A percentile compares a stretch with the other conserved stretches of the same genome.
Evolutionary conservation across 2,888 invertebrate species (phyloP).

Genomic region (Drosophila ezoana): DNA sequence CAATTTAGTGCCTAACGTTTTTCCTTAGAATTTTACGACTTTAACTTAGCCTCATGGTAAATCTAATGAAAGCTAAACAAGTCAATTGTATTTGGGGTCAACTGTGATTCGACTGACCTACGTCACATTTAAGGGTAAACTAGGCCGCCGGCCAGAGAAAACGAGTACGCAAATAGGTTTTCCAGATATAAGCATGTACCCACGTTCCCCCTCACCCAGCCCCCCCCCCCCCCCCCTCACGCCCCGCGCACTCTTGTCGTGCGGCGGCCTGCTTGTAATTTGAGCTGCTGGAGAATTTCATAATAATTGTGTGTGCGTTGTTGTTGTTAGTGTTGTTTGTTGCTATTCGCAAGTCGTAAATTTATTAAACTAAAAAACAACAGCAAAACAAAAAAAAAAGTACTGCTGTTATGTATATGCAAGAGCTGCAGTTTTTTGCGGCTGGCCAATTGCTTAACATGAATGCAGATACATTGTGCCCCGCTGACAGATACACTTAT

Average conservation of each 20-base stretch:
- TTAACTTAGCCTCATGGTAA: conserved; percentile 11
- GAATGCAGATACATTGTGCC: neutral
- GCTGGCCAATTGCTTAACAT: conserved; percentile 44
- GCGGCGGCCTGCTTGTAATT: conserved; percentile 34
- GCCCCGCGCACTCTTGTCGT: neutral
- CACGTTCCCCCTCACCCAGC: neutral
- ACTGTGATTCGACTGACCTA: conserved; percentile 34
- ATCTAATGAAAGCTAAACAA: conserved; percentile 42
- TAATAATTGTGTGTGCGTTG: conserved; percentile 25
- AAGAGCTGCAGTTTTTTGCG: conserved; percentile 52
- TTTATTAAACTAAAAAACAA: conserved; percentile 37
- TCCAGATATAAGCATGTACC: neutral
- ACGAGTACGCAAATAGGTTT: conserved; percentile 4
- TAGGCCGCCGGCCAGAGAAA: conserved; percentile 6
- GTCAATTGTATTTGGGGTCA: conserved; percentile 54
- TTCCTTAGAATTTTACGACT: neutral
- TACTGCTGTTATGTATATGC: conserved; percentile 19
- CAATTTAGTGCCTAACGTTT: neutral
- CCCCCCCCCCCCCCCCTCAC: neutral
- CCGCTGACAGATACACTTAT: conserved; percentile 48
- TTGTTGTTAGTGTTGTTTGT: conserved; percentile 19
- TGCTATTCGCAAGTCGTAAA: conserved; percentile 37
- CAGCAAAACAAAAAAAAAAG: neutral
- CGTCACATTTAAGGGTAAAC: conserved; percentile 20
- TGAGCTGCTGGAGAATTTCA: conserved; percentile 44